Percentiles rank a stretch among this genome's conserved stretches.
Evolutionary conservation across 2,888 invertebrate genomes (phyloP).

Genomic region (Mechanitis mazaeus): DNA sequence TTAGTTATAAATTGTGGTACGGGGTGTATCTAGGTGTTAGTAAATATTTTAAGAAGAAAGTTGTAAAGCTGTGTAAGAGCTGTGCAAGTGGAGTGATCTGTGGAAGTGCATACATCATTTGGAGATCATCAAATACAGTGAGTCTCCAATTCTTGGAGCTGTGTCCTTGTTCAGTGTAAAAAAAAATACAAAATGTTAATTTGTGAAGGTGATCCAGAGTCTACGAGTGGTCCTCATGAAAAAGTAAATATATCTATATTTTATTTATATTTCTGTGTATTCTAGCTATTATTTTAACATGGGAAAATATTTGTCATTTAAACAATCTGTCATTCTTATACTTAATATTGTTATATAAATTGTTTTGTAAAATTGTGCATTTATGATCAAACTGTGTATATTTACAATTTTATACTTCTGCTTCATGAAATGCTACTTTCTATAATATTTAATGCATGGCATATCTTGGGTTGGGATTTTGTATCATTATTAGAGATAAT

Average conservation of each 20-base stretch:
- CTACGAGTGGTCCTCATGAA: slow-evolving; percentile 41
- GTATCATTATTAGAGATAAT: too few relatives aligned
- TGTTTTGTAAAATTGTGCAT: too few relatives aligned
- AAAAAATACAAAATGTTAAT: slow-evolving; percentile 23
- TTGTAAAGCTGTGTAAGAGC: slow-evolving; percentile 52
- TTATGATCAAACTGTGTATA: too few relatives aligned
- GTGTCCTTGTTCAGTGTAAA: slow-evolving; percentile 55
- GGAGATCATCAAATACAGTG: slow-evolving; percentile 35
- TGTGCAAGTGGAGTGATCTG: slow-evolving; percentile 62
- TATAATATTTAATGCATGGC: too few relatives aligned
- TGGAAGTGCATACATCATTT: slow-evolving; percentile 46
- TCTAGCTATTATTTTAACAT: slow-evolving; percentile 45
- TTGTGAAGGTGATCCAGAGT: slow-evolving; percentile 36
- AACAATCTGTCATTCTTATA: too few relatives aligned
- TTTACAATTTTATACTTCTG: too few relatives aligned
- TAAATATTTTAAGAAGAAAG: slow-evolving; percentile 55
- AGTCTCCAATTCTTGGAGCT: slow-evolving; percentile 45
- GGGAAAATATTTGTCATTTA: slow-evolving; percentile 16
- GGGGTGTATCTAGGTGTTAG: slow-evolving; percentile 68
- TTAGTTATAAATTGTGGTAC: slow-evolving; percentile 62
- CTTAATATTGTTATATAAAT: too few relatives aligned
- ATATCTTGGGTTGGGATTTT: too few relatives aligned
- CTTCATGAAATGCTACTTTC: too few relatives aligned
- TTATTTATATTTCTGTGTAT: slow-evolving; percentile 52
- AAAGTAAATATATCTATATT: slow-evolving; percentile 65